A percentile compares a stretch with the other conserved stretches of the same genome.
phyloP scores from a whole-genome alignment of 2,888 invertebrate genomes.

The Hypomecis atomaria region DNA sequence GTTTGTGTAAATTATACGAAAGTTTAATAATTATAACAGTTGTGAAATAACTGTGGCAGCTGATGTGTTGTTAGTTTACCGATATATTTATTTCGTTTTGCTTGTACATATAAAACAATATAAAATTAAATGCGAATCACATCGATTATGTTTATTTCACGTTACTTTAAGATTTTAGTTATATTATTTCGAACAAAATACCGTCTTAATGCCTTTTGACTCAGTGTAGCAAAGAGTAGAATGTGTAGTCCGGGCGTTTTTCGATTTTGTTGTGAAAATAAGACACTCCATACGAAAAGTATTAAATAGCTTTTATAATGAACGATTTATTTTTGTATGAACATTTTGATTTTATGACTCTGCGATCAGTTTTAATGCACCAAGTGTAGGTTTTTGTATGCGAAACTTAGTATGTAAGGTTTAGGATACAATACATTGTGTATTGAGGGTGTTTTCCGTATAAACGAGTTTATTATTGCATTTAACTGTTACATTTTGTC shows the following conservation, averaged over 20 bases:
- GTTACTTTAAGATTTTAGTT: constrained; percentile 26
- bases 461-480: constrained; percentile 31
- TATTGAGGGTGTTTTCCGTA: constrained; percentile 58
- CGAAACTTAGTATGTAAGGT: constrained; percentile 57
- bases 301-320: constrained; percentile 61
- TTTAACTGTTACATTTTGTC: constrained; percentile 31
- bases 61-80: constrained; percentile 59
- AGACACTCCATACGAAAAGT: constrained; percentile 64
- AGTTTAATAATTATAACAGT: constrained; percentile 34
- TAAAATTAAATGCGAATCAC: constrained; percentile 61
- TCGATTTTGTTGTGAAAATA: constrained; percentile 23
- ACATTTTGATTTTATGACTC: constrained; percentile 59
- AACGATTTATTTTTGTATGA: constrained; percentile 75
- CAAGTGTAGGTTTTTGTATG: constrained; percentile 69
- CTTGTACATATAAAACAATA: constrained; percentile 48
- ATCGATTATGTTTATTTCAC: constrained; percentile 45
- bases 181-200: constrained; percentile 29
- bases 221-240: constrained; percentile 11
- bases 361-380: constrained; percentile 58
- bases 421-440: constrained; percentile 49
- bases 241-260: constrained; percentile 40
- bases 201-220: constrained; percentile 27
- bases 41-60: constrained; percentile 62
- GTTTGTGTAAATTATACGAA: constrained; percentile 25
- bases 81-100: constrained; percentile 49